Evolutionary conservation across 2,888 invertebrate genomes (phyloP), one percentile per base, ranked within the genome.

Genomic region (Ormyrus nitidulus): DNA sequence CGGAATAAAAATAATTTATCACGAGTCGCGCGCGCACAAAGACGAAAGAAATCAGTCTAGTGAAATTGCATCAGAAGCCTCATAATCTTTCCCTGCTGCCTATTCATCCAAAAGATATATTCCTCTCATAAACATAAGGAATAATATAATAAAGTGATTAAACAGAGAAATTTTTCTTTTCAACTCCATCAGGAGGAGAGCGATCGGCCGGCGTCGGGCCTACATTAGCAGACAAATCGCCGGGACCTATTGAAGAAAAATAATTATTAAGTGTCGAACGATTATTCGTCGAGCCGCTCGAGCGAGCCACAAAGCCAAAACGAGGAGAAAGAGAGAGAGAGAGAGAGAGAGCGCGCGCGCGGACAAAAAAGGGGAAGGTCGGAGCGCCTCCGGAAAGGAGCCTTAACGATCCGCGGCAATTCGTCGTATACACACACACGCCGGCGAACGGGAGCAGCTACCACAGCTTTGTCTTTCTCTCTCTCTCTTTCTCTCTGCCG

Each of bases 381-480:
- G 10, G 9, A 75, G 59, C 59, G 66, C 68, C 69, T 73, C 61
- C 69, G 54, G 76, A 76, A 71, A 79, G 82, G 71, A 81, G 81
- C 82, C 84, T 85, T 83, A 85, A 84, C 84, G 83, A 82, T 82
- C 74, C 62, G 59, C 59, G 64, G 65, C 59, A 61, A 70, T 62
- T 68, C 68, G 59, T 68, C 59, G 13, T 48, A 58, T 49, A 13
- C 13, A 71, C 11, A 59, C 34, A 56, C 58, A 48, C 13, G 46
- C 53, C 44, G 13, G 74, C 53, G 64, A 66, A 73, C 65, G 46
- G 56, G 72, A 56, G 61, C 66, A 49, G 34, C 59, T n/a, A 58
- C 58, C n/a, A 13, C 10, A n/a, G 58, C 59, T 59, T 58, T 68
- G 49, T 74, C 82, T 77, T 70, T 34, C 70, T 19, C 13, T 68